These are phyloP conservation scores for Muricea muricata DNA, from an alignment of 92 coral and sea anemone genomes.

Conservation along the genomic window DNA sequence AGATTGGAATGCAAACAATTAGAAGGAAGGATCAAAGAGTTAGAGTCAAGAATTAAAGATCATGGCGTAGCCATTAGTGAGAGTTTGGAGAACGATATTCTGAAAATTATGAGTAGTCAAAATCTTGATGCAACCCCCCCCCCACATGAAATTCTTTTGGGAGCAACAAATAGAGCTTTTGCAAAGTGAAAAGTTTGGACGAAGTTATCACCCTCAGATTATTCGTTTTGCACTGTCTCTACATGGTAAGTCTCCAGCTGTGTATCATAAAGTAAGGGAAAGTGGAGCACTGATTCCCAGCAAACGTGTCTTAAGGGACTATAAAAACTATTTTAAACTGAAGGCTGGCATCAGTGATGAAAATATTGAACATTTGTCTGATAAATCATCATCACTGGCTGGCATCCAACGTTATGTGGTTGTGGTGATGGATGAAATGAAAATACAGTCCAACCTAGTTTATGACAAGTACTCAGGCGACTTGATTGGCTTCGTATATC, in stretches of 20 bases:
- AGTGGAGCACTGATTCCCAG: not conserved
- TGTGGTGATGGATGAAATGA: not conserved
- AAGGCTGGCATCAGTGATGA: no score
- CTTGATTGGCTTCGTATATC: not conserved
- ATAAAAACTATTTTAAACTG: not conserved
- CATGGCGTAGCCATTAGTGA: not conserved
- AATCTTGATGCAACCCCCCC: not conserved
- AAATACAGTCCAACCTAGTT: not conserved
- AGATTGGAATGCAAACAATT: not conserved
- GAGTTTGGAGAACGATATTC: not conserved
- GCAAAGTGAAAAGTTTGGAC: not conserved
- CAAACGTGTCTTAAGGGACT: not conserved
- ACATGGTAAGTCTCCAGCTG: not conserved
- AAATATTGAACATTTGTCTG: no score
- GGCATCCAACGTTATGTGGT: no score
- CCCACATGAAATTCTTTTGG: not conserved
- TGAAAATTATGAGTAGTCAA: not conserved
- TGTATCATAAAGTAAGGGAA: not conserved
- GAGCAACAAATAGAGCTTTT: not conserved
- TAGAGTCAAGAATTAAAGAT: not conserved
- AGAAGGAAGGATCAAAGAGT: not conserved
- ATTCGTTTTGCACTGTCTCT: not conserved
- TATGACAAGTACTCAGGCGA: not conserved
- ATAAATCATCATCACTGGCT: no score
- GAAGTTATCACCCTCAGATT: not conserved